phyloP scores from a whole-genome alignment of 2,113 vertebrate species.

The Seriola quinqueradiata region DNA sequence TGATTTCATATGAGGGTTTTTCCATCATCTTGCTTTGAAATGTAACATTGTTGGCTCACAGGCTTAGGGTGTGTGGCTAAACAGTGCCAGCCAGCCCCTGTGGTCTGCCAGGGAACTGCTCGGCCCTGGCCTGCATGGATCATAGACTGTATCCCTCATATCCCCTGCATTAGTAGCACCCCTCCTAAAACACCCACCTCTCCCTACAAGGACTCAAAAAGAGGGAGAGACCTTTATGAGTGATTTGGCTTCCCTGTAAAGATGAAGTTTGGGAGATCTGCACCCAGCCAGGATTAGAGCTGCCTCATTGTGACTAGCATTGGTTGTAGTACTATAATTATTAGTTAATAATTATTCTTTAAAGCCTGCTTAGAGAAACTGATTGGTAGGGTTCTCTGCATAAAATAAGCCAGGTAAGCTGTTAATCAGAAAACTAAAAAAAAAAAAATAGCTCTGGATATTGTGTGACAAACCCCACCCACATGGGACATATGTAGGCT shows the following conservation, averaged over 20 bases:
- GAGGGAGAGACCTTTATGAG: not conserved
- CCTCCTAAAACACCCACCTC: constrained; percentile 6
- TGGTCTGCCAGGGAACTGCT: constrained; percentile 68
- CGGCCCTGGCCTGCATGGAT: constrained; percentile 61
- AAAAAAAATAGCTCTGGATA: not conserved
- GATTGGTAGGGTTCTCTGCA: not conserved
- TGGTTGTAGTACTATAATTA: not conserved
- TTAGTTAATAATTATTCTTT: not conserved
- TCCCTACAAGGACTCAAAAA: constrained; percentile 30
- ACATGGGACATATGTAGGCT: constrained; percentile 26
- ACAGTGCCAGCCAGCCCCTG: constrained; percentile 68
- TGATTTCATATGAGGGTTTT: constrained; percentile 15
- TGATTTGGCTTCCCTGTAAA: not conserved
- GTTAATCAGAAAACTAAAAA: not conserved
- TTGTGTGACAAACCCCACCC: constrained; percentile 55
- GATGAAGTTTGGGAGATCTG: not conserved
- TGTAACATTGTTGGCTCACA: constrained; percentile 55
- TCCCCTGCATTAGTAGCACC: not conserved
- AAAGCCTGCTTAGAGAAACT: not conserved
- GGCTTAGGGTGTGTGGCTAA: constrained; percentile 68
- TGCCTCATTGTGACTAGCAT: constrained; percentile 11
- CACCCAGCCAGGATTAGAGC: not conserved
- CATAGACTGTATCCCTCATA: constrained; percentile 9
- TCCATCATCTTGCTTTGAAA: constrained; percentile 39
- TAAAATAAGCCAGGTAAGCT: not conserved